Percentiles rank a stretch among this genome's conserved stretches.
Conservation (phyloP, 1,140 invertebrate genomes). For the Trichogramma pretiosum region DNA sequence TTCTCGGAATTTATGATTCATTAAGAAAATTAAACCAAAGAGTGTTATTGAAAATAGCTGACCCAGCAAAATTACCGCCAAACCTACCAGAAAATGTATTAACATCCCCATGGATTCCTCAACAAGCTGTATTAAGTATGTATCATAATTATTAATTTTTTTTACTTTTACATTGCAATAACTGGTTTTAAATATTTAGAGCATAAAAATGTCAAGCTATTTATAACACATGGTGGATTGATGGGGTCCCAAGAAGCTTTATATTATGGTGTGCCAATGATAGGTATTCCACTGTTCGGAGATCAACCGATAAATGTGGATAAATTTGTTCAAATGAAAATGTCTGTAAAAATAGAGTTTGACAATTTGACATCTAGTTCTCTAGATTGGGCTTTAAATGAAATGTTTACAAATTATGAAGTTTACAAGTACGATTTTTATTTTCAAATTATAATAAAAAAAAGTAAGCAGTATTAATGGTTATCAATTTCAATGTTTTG, state of each 20-base stretch:
- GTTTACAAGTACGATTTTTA: slow-evolving; percentile 20
- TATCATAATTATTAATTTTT: background rate
- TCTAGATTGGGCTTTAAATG: slow-evolving; percentile 19
- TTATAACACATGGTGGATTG: slow-evolving; percentile 59
- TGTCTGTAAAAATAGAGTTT: slow-evolving; percentile 25
- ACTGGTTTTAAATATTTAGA: slow-evolving; percentile 26
- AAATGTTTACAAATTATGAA: slow-evolving; percentile 21
- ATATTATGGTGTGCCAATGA: slow-evolving; percentile 49
- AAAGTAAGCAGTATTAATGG: too few species aligned
- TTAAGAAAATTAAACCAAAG: slow-evolving; percentile 22
- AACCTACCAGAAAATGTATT: slow-evolving; percentile 50
- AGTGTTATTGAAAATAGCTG: slow-evolving; percentile 21
- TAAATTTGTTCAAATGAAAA: slow-evolving; percentile 31
- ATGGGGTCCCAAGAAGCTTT: slow-evolving; percentile 53
- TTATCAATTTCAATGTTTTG: background rate
- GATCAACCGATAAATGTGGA: slow-evolving; percentile 51
- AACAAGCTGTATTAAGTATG: slow-evolving; percentile 52
- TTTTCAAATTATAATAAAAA: background rate
- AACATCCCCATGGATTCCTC: slow-evolving; percentile 53
- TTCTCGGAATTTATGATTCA: slow-evolving; percentile 12
- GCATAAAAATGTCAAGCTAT: slow-evolving; percentile 49
- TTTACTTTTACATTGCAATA: slow-evolving; percentile 1
- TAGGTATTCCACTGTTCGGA: slow-evolving; percentile 52
- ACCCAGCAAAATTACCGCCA: slow-evolving; percentile 23
- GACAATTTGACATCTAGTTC: slow-evolving; percentile 22